Evolutionary conservation across 2,797 vertebrate species (phyloP), one percentile per base, ranked within the genome.

Genomic region (Chaetodon trifasciatus): DNA sequence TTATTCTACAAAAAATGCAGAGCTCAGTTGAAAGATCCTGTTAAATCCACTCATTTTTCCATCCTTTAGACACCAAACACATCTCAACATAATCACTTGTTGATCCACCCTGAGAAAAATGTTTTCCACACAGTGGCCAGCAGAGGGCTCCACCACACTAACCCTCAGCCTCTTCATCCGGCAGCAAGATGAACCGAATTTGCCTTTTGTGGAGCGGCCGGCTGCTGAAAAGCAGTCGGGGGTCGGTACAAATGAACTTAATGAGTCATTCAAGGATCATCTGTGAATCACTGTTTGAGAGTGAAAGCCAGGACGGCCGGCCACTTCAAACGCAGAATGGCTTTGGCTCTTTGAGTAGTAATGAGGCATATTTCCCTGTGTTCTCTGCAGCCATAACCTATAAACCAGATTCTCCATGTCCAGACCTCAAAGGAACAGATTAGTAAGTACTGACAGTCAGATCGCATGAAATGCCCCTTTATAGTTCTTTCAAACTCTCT

Each of bases 261-360:
- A 93, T 89, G 93, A 93, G 85, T 93, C 93, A 94, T 84, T 89
- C 75, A 71, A 74, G 78, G 83, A 79, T 91, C 90, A 78, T 90
- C 86, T 90, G 87, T 84, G 77, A 89, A 81, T 87, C 81, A 75
- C 74, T 40, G 89, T 83, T 83, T 52, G 69, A 88, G 78, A 91
- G 87, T 52, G 67, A 88, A 89, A 84, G 84, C 86, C 80, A 86
- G 78, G 76, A 73, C 47, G 21, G 70, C 76, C 40, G 65, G 79
- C 86, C 81, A 82, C 88, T 74, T 89, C 86, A 87, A 86, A 91
- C 35, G 66, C 66, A 70, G 46, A 69, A 81, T 71, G 84, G 88
- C 85, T 83, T 89, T 76, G 84, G 84, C 85, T 86, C 81, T 89
- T 84, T 88, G 70, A 80, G 78, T 84, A 39, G 72, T 86, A 88